Evolutionary conservation across 1,140 invertebrate genomes (phyloP), one percentile per base, ranked within the genome.

Genomic region (Drosophila bocki): DNA sequence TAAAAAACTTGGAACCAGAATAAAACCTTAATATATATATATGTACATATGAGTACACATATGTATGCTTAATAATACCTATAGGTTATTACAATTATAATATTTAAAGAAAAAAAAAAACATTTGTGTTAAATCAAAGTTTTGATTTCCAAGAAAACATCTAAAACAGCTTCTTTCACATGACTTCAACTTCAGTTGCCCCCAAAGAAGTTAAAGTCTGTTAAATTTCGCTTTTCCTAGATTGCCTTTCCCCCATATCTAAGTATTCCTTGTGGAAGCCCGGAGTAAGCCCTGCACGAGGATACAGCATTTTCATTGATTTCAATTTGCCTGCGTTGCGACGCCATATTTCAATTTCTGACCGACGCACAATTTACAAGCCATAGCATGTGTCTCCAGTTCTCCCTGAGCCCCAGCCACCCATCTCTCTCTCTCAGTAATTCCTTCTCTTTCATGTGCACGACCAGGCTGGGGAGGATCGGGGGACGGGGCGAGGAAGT

Each of bases 261-360:
- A 29, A 29, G 26, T 29, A 12, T 41, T 11, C 29, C 19, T 9
- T 45, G 13, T 22, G 33, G 8, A 39, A 39, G 35, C 13, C 53
- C 53, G 19, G 8, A 26, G 26, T 50, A 58, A 58, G 35, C 48
- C 63, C n/a, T 29, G 17, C 33, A 39, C 62, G 44, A 60, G 70
- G 39, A 56, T 39, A 68, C 48, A 78, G 74, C 63, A 57, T 71
- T 82, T 90, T 90, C 85, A 90, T 90, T 85, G 85, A 90, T 85
- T 90, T 90, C 75, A 88, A 90, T 90, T 90, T 90, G 80, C 78
- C 82, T 78, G 76, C 69, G 60, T 82, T 90, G 80, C 81, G 77
- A 79, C 86, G 85, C 85, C 85, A 90, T 90, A 90, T 90, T 90
- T 90, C 85, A 90, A 82, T 82, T 90, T 90, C 85, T 85, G 81